phyloP scores from a whole-genome alignment of 1,140 invertebrate species.

The Contarinia nasturtii region DNA sequence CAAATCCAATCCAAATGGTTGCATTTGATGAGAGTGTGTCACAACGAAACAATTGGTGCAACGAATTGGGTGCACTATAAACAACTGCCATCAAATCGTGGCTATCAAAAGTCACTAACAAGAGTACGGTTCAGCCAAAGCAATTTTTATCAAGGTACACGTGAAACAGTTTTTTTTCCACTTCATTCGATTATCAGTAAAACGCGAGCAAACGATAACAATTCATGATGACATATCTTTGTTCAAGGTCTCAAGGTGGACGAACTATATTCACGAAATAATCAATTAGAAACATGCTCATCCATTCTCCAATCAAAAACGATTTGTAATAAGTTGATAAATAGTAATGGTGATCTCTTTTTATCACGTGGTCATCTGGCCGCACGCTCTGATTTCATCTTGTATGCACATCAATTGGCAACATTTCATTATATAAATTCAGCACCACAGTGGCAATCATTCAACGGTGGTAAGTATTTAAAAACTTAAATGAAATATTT shows the following conservation, averaged over 20 bases:
- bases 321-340: constrained; percentile 14
- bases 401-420: constrained; percentile 36
- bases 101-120: constrained; percentile 19
- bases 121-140: constrained; percentile 19
- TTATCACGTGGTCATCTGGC: constrained; percentile 44
- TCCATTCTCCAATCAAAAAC: constrained; percentile 15
- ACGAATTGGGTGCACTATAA: constrained; percentile 24
- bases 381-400: constrained; percentile 43
- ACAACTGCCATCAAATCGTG: constrained; percentile 15
- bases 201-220: not conserved
- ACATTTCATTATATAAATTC: constrained; percentile 45
- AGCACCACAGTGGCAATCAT: constrained; percentile 41
- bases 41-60: constrained; percentile 19
- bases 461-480: no score
- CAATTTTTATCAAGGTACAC: constrained; percentile 12
- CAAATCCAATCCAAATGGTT: constrained; percentile 17
- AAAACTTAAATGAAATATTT: no score
- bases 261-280: constrained; percentile 16
- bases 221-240: not conserved
- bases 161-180: not conserved
- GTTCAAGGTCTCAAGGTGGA: constrained; percentile 16
- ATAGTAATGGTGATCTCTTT: constrained; percentile 14
- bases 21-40: constrained; percentile 24
- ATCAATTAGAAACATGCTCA: constrained; percentile 16
- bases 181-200: not conserved